Evolutionary conservation across 2,113 vertebrate genomes (phyloP).

Genomic region (Toxostoma redivivum): DNA sequence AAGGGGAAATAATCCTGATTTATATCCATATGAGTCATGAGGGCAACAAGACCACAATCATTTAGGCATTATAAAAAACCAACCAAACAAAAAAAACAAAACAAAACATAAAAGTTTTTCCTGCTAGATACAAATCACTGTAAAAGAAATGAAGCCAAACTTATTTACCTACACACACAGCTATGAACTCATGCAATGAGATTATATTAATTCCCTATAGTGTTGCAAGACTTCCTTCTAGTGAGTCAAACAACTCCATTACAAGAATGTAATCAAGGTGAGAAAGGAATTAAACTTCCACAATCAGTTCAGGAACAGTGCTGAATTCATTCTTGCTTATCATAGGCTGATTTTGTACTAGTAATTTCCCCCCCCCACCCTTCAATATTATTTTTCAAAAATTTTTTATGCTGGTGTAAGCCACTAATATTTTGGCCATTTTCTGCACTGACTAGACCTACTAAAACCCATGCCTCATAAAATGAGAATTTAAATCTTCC

Average conservation of each 20-base stretch:
- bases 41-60: slow-evolving; percentile 1
- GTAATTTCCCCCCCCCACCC: not conserved
- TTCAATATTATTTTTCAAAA: not conserved
- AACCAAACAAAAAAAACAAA: not conserved
- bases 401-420: slow-evolving; percentile 31
- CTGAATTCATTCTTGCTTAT: not conserved
- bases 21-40: not conserved
- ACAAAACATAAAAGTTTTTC: not conserved
- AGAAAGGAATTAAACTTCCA: not conserved
- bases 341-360: not conserved
- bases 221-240: not conserved
- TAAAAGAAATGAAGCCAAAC: not conserved
- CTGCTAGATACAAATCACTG: slow-evolving; percentile 4
- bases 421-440: slow-evolving; percentile 45
- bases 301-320: not conserved
- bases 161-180: slow-evolving; percentile 11
- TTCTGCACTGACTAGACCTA: slow-evolving; percentile 53
- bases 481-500: slow-evolving; percentile 68
- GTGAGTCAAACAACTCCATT: not conserved
- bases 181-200: not conserved
- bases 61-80: not conserved
- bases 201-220: not conserved
- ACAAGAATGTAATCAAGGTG: not conserved
- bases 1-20: slow-evolving; percentile 5
- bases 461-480: slow-evolving; percentile 66